These are phyloP conservation scores for Scolopax bukidnonensis DNA, from an alignment of 2,797 vertebrate species.

Conservation along the genomic window DNA sequence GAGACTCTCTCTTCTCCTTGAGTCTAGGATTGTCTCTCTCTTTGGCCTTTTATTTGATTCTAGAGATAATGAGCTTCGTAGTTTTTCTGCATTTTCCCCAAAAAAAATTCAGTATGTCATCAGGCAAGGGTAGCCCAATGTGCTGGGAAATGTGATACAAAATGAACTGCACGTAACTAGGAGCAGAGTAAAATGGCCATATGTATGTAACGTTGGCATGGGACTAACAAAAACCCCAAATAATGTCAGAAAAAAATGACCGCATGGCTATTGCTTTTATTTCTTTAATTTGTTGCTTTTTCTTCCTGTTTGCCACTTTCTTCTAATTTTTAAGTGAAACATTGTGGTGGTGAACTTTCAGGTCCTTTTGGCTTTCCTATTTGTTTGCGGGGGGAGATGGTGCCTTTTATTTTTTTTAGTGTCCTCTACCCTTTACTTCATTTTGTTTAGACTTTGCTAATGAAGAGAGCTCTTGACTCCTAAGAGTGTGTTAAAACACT, in stretches of 20 bases:
- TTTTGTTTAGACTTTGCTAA: background rate
- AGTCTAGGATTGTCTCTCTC: background rate
- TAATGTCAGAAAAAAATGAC: background rate
- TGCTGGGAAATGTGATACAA: background rate
- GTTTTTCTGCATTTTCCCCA: background rate
- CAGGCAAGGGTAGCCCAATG: background rate
- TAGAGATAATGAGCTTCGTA: background rate
- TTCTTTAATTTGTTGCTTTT: background rate
- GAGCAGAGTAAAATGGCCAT: background rate
- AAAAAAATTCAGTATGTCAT: background rate
- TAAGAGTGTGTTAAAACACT: background rate
- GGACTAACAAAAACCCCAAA: background rate
- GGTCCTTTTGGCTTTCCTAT: background rate
- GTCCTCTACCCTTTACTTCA: background rate
- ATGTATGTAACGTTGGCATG: background rate
- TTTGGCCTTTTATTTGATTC: background rate
- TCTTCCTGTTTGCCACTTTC: background rate
- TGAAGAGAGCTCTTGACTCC: background rate
- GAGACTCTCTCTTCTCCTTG: background rate
- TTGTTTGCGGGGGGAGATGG: background rate
- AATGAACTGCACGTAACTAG: background rate
- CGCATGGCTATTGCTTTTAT: background rate
- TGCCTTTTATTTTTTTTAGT: accelerated
- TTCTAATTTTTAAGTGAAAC: background rate
- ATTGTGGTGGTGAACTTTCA: background rate